phyloP scores from a whole-genome alignment of 2,113 vertebrate species.

The Tylochromis polylepis region DNA sequence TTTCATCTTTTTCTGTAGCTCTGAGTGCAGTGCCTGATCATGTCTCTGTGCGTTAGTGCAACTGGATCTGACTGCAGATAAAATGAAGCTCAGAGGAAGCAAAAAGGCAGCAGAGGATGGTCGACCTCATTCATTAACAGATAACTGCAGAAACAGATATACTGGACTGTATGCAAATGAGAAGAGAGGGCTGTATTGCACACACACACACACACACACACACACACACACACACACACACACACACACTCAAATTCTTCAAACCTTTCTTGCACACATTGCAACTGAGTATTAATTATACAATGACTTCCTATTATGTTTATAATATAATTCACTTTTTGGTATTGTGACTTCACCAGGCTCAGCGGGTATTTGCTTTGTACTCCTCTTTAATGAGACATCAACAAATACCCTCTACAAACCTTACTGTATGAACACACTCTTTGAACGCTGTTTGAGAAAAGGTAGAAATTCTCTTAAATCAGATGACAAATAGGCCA shows the following conservation, averaged over 20 bases:
- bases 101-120: not conserved
- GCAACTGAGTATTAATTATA: not conserved
- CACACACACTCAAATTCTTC: not conserved
- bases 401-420: not conserved
- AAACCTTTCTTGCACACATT: not conserved
- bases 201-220: not conserved
- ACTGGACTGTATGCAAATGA: not conserved
- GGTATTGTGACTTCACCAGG: not conserved
- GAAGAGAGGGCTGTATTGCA: not conserved
- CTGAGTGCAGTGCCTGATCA: not conserved
- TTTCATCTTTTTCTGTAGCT: slow-evolving; percentile 33
- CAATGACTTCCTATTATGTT: not conserved
- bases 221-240: not conserved
- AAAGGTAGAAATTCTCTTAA: not conserved
- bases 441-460: not conserved
- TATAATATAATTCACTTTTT: not conserved
- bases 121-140: not conserved
- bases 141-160: not conserved
- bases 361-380: not conserved
- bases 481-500: not conserved
- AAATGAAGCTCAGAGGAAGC: slow-evolving; percentile 1
- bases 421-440: not conserved
- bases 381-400: not conserved
- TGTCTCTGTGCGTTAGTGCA: slow-evolving; percentile 13
- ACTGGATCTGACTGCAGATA: slow-evolving; percentile 32